These are phyloP conservation scores for Drosophila sulfurigaster DNA, from an alignment of 1,140 invertebrate species.

Conservation along the genomic window DNA sequence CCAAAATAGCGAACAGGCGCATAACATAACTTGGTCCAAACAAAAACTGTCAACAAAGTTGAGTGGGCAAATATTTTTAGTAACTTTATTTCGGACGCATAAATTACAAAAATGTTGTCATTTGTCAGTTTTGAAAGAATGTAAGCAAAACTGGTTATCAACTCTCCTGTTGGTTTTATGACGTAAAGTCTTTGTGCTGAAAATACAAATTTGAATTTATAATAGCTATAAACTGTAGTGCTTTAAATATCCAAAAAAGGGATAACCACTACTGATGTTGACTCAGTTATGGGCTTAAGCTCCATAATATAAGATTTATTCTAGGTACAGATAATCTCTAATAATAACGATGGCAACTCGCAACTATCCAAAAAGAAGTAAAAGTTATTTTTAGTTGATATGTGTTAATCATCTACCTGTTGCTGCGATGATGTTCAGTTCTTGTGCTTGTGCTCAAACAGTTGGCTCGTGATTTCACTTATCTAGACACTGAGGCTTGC, in stretches of 20 bases:
- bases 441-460: background rate
- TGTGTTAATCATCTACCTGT: background rate
- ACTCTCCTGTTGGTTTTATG: slow-evolving; percentile 8
- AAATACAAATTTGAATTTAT: background rate
- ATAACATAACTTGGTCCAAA: slow-evolving; percentile 12
- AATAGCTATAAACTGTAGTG: slow-evolving; percentile 3
- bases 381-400: slow-evolving; percentile 2
- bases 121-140: slow-evolving; percentile 14
- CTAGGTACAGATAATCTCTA: no score
- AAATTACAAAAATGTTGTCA: slow-evolving; percentile 50
- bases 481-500: slow-evolving; percentile 7
- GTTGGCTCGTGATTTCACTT: slow-evolving; percentile 45
- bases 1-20: slow-evolving; percentile 1
- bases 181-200: slow-evolving; percentile 26
- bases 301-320: no score
- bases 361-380: background rate
- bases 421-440: slow-evolving; percentile 14
- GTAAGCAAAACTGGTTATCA: slow-evolving; percentile 33
- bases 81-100: slow-evolving; percentile 18
- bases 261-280: no score
- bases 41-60: slow-evolving; percentile 16
- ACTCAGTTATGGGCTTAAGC: no score
- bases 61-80: slow-evolving; percentile 33
- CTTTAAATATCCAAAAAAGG: slow-evolving; percentile 3
- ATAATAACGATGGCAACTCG: no score